Evolutionary conservation across 2,888 invertebrate genomes (phyloP).

Genomic region (Metellina segmentata): DNA sequence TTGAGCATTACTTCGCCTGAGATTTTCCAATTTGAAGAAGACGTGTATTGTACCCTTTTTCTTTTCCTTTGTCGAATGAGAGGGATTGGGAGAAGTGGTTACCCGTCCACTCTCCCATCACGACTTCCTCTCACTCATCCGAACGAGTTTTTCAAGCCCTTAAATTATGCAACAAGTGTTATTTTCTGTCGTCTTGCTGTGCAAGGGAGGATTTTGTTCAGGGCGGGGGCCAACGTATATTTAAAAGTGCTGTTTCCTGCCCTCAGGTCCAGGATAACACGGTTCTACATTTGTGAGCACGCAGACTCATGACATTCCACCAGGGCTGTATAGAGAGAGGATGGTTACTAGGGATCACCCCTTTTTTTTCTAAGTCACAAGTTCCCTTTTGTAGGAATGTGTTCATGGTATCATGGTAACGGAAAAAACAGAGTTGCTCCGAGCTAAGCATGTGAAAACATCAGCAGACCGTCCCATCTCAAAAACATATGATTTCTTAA

Average conservation of each 20-base stretch:
- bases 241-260: neutral
- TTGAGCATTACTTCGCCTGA: neutral
- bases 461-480: no score
- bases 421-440: no score
- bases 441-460: no score
- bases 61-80: neutral
- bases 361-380: no score
- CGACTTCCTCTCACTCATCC: neutral
- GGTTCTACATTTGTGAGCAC: no score
- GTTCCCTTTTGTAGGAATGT: no score
- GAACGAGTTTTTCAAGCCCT: neutral
- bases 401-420: no score
- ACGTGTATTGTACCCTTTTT: neutral
- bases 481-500: no score
- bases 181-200: neutral
- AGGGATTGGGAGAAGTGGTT: neutral
- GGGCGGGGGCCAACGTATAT: neutral
- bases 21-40: slow-evolving; percentile 1
- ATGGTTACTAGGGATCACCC: no score
- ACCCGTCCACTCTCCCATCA: neutral
- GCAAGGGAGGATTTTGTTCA: neutral
- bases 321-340: no score
- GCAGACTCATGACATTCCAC: no score
- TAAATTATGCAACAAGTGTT: neutral
- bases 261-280: no score